Evolutionary conservation across 2,113 vertebrate species (phyloP).

Genomic region (Melanerpes formicivorus): DNA sequence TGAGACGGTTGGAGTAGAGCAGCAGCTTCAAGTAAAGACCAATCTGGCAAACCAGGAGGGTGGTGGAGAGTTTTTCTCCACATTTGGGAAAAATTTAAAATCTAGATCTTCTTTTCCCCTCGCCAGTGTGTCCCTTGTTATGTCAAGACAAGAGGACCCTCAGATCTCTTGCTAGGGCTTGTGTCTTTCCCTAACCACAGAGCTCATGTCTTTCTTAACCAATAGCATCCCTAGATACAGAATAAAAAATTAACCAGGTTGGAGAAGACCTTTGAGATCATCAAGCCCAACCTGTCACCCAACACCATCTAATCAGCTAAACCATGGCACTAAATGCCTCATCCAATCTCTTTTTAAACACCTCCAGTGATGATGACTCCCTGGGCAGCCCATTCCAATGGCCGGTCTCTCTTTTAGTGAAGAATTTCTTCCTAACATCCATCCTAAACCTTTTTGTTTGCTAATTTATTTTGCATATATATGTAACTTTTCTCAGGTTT

Average conservation of each 20-base stretch:
- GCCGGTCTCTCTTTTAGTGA: too few relatives aligned
- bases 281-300: too few relatives aligned
- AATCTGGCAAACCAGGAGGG: neutral
- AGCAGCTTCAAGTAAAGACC: neutral
- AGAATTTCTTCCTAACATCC: too few relatives aligned
- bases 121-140: neutral
- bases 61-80: accelerated
- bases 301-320: too few relatives aligned
- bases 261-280: too few relatives aligned
- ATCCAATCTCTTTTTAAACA: too few relatives aligned
- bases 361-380: too few relatives aligned
- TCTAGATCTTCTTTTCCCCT: neutral
- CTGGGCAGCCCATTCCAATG: too few relatives aligned
- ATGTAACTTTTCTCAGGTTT: neutral
- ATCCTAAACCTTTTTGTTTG: neutral
- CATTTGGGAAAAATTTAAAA: neutral
- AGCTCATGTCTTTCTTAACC: neutral
- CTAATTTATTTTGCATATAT: neutral
- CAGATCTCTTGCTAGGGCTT: neutral
- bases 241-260: too few relatives aligned
- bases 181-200: neutral
- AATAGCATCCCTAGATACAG: neutral
- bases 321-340: too few relatives aligned
- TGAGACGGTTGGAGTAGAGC: accelerated
- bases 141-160: neutral